Percentiles rank a stretch among this genome's conserved stretches.
Evolutionary conservation across 2,888 invertebrate species (phyloP).

Genomic region (Parasteatoda lunata): DNA sequence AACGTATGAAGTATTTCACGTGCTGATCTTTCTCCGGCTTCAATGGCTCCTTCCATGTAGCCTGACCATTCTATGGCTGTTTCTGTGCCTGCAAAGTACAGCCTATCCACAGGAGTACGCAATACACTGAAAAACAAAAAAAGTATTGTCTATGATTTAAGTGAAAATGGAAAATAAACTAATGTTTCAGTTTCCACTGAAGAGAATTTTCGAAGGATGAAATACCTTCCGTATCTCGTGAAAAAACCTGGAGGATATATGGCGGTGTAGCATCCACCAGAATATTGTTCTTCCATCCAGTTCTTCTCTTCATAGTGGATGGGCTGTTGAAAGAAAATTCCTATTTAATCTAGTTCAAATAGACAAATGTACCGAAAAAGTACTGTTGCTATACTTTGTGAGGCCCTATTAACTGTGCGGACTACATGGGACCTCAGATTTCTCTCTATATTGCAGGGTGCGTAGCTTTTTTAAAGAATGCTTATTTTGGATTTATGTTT

Average conservation of each 20-base stretch:
- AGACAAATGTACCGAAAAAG: too few species aligned
- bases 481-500: too few species aligned
- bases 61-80: slow-evolving; percentile 71
- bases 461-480: too few species aligned
- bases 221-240: slow-evolving; percentile 73
- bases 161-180: too few species aligned
- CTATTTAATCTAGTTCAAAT: background rate
- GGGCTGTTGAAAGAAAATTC: slow-evolving; percentile 37
- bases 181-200: too few species aligned
- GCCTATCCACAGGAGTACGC: slow-evolving; percentile 72
- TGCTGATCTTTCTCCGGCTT: slow-evolving; percentile 71
- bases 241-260: slow-evolving; percentile 73
- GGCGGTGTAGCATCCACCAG: slow-evolving; percentile 73
- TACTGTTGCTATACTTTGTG: too few species aligned
- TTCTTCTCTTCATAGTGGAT: slow-evolving; percentile 72
- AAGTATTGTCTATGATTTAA: too few species aligned
- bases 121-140: slow-evolving; percentile 71
- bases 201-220: background rate
- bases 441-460: too few species aligned
- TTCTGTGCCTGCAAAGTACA: slow-evolving; percentile 71
- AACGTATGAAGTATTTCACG: slow-evolving; percentile 70
- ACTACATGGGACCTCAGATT: too few species aligned
- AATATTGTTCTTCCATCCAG: slow-evolving; percentile 73
- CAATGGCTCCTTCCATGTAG: slow-evolving; percentile 71
- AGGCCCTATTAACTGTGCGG: too few species aligned